Conservation (phyloP, 2,797 vertebrate genomes). For the Hydrolagus colliei region DNA sequence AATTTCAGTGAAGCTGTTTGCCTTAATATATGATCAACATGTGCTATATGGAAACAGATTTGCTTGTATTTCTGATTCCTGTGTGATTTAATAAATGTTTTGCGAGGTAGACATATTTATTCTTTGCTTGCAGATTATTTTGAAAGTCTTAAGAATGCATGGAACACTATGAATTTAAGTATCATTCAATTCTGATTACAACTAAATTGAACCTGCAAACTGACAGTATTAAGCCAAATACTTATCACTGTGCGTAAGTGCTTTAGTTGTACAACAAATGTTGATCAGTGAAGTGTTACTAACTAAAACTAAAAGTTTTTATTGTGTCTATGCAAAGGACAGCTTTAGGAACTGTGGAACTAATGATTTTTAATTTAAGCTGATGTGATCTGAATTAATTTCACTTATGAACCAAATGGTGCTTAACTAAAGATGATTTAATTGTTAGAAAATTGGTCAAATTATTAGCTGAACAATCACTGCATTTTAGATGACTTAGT, state of each 20-base stretch:
- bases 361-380: neutral
- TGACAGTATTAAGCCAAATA: neutral
- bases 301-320: neutral
- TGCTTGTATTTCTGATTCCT: neutral
- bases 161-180: neutral
- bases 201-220: neutral
- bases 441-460: slow-evolving; percentile 11
- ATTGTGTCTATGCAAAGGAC: neutral
- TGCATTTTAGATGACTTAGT: neutral
- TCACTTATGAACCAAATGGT: slow-evolving; percentile 6
- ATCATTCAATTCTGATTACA: neutral
- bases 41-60: neutral
- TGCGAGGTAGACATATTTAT: neutral
- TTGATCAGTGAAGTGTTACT: too few species aligned
- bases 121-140: neutral
- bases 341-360: slow-evolving; percentile 3
- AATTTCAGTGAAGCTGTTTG: too few species aligned
- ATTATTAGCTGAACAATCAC: neutral
- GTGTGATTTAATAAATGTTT: neutral
- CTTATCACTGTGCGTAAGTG: neutral
- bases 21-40: too few species aligned
- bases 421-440: slow-evolving; percentile 6
- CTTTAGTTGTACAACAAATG: neutral
- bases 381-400: neutral
- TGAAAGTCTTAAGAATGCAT: neutral